These are phyloP conservation scores for Buathra laborator DNA, from an alignment of 2,888 invertebrate species.

Conservation along the genomic window DNA sequence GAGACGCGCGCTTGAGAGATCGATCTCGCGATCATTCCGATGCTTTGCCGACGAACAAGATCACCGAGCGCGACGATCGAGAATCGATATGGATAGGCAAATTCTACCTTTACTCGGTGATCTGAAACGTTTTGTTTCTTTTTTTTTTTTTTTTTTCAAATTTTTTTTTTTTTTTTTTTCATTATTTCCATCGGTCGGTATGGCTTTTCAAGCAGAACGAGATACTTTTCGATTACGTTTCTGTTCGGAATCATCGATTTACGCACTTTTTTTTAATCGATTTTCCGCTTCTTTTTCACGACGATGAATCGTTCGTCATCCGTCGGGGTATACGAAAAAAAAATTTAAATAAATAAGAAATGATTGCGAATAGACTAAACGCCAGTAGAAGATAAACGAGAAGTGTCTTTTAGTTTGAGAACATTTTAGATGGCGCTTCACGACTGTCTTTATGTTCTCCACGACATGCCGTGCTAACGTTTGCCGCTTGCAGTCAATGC, in stretches of 20 bases:
- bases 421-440: slow-evolving; percentile 7
- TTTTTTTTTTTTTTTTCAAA: not conserved
- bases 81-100: slow-evolving; percentile 55
- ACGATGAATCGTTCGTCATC: not conserved
- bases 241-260: not conserved
- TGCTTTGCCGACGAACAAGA: slow-evolving; percentile 27
- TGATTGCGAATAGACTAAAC: not conserved
- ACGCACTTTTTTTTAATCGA: not conserved
- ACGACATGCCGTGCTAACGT: slow-evolving; percentile 17
- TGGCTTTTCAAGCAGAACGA: not conserved
- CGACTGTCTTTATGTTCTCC: slow-evolving; percentile 48
- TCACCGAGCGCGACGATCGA: slow-evolving; percentile 49
- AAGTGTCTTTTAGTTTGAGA: slow-evolving; percentile 20
- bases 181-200: not conserved
- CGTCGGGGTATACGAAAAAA: not conserved
- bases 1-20: slow-evolving; percentile 27
- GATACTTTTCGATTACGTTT: not conserved
- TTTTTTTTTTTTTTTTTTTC: not conserved
- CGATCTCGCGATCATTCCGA: slow-evolving; percentile 61
- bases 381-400: slow-evolving; percentile 12
- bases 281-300: not conserved
- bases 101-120: slow-evolving; percentile 41
- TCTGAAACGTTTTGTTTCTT: not conserved
- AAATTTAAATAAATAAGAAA: not conserved
- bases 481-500: slow-evolving; percentile 32